Evolutionary conservation across 2,888 invertebrate genomes (phyloP).

Genomic region (Venustoraphidia nigricollis): DNA sequence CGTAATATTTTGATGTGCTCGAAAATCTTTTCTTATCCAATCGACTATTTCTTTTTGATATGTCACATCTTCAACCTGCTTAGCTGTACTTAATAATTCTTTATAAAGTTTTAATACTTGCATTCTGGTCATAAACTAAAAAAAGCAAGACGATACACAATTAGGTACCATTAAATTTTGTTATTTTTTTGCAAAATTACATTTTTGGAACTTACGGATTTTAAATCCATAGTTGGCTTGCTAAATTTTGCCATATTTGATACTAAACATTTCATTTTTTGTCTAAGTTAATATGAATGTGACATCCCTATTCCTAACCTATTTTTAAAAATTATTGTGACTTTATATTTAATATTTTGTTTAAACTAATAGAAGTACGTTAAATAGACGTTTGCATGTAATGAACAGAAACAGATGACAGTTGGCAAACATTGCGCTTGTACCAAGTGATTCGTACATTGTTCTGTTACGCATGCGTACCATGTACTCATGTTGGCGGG

Average conservation of each 20-base stretch:
- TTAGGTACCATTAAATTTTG: background rate
- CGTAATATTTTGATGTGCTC: slow-evolving; percentile 47
- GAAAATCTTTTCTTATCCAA: slow-evolving; percentile 65
- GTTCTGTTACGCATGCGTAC: slow-evolving; percentile 14
- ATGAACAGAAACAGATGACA: background rate
- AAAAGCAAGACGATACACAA: slow-evolving; percentile 14
- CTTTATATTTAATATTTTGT: background rate
- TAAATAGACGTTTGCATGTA: background rate
- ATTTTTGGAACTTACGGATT: slow-evolving; percentile 33
- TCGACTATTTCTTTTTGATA: slow-evolving; percentile 47
- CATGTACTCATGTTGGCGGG: slow-evolving; percentile 23
- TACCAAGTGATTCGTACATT: no score
- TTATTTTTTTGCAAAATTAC: slow-evolving; percentile 1
- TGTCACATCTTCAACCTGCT: slow-evolving; percentile 43
- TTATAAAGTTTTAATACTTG: slow-evolving; percentile 64
- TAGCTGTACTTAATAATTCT: slow-evolving; percentile 51
- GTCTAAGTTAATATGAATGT: background rate
- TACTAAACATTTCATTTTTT: background rate
- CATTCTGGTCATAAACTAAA: slow-evolving; percentile 64
- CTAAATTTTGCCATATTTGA: background rate
- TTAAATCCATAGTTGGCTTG: slow-evolving; percentile 32
- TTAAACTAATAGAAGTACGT: background rate
- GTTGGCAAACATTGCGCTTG: no score
- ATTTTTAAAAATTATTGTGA: background rate
- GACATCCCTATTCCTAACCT: background rate